A percentile compares a stretch with the other conserved stretches of the same genome.
Evolutionary conservation across 2,113 vertebrate species (phyloP).

Genomic region (Stictonetta naevosa): DNA sequence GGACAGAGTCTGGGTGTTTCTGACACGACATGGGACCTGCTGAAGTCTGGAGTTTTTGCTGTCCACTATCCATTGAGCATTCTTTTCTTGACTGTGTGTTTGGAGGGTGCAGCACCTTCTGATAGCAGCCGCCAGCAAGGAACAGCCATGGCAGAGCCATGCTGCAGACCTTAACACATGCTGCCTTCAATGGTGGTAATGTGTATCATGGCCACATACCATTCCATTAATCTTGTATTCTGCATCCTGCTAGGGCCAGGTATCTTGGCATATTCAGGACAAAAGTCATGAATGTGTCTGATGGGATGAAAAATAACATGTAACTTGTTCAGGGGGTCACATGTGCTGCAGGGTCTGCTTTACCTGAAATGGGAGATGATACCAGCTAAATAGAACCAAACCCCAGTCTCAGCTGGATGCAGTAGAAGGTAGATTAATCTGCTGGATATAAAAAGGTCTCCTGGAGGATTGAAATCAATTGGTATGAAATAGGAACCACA

Average conservation of each 20-base stretch:
- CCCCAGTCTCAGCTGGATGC: not conserved
- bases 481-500: not conserved
- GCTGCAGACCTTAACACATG: not conserved
- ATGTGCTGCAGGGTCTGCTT: not conserved
- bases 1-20: not conserved
- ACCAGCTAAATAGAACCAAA: not conserved
- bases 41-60: not conserved
- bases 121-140: not conserved
- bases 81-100: not conserved
- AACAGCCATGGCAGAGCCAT: not conserved
- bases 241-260: not conserved
- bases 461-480: not conserved
- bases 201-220: rapidly evolving
- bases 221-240: not conserved
- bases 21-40: not conserved
- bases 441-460: not conserved
- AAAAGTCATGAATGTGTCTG: not conserved
- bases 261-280: not conserved
- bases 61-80: not conserved
- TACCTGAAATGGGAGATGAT: not conserved
- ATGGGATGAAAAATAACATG: not conserved
- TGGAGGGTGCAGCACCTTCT: not conserved
- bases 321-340: not conserved
- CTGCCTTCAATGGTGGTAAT: not conserved
- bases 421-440: not conserved